Evolutionary conservation across 2,113 vertebrate species (phyloP).

Genomic region (Peromyscus leucopus): DNA sequence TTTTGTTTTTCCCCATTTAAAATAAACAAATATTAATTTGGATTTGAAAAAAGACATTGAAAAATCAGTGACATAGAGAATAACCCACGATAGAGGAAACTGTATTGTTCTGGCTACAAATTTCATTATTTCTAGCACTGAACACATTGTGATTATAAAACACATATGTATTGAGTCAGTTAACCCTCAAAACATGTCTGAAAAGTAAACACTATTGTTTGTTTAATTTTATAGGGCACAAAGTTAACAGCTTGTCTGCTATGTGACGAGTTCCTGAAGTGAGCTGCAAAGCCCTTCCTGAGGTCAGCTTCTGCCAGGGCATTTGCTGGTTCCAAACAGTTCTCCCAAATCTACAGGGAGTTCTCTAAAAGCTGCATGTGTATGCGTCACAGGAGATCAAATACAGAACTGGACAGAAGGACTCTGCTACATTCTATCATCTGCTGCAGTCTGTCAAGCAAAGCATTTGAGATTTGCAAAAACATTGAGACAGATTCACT

Average conservation of each 20-base stretch:
- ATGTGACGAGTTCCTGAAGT: not conserved
- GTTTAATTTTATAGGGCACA: conserved; percentile 11
- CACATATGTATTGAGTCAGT: not conserved
- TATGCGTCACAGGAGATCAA: not conserved
- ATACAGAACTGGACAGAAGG: not conserved
- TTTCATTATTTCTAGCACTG: not conserved
- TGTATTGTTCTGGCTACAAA: not conserved
- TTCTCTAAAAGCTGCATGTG: not conserved
- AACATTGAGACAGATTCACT: not conserved
- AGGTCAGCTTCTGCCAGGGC: not conserved
- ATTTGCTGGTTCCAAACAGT: not conserved
- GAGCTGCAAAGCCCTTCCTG: not conserved
- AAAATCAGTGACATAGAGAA: not conserved
- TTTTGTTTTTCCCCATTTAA: not conserved
- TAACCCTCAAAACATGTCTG: not conserved
- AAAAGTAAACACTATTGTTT: not conserved
- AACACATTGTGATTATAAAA: not conserved
- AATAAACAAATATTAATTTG: conserved; percentile 23
- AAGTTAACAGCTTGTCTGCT: not conserved
- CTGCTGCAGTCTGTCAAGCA: not conserved
- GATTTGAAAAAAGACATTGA: not conserved
- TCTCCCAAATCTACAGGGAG: not conserved
- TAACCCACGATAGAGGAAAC: not conserved
- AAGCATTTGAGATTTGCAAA: not conserved
- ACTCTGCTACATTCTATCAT: not conserved